These are phyloP conservation scores for Rhegmatorhina hoffmannsi DNA, from an alignment of 2,113 vertebrate genomes.

Conservation along the genomic window DNA sequence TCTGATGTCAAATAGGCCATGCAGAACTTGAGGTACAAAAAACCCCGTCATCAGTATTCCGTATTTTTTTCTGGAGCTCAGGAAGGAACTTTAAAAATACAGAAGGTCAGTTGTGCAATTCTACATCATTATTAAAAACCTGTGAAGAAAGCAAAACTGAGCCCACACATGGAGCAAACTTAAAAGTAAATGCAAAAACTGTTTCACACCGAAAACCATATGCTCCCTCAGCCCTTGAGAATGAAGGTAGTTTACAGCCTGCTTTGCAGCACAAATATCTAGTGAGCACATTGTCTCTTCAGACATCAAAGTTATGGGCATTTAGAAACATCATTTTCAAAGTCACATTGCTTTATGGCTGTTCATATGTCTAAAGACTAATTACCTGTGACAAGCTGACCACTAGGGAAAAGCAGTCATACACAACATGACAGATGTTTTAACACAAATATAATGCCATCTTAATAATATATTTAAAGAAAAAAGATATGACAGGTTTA, in stretches of 20 bases:
- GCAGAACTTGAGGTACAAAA: not conserved
- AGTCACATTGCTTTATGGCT: conserved; percentile 67
- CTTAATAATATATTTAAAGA: conserved; percentile 6
- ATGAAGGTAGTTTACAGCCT: not conserved
- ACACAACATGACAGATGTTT: conserved; percentile 67
- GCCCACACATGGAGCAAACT: not conserved
- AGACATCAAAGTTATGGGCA: conserved; percentile 35
- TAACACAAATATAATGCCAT: conserved; percentile 56
- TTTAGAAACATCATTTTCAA: conserved; percentile 65
- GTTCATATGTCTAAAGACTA: conserved; percentile 66
- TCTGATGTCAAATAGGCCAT: not conserved
- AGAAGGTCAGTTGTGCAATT: not conserved
- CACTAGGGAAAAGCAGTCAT: conserved; percentile 69
- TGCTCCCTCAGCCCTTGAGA: not conserved
- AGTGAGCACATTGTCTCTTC: not conserved
- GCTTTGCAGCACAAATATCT: not conserved
- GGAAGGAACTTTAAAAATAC: not conserved
- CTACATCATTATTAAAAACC: not conserved
- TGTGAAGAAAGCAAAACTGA: not conserved
- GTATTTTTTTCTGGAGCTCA: not conserved
- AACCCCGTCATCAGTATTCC: not conserved
- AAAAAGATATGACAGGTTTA: conserved; percentile 29
- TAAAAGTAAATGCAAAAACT: not conserved
- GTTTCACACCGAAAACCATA: not conserved
- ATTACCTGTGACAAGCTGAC: conserved; percentile 77